Evolutionary conservation across 2,113 vertebrate species (phyloP).

Genomic region (Apodemus sylvaticus): DNA sequence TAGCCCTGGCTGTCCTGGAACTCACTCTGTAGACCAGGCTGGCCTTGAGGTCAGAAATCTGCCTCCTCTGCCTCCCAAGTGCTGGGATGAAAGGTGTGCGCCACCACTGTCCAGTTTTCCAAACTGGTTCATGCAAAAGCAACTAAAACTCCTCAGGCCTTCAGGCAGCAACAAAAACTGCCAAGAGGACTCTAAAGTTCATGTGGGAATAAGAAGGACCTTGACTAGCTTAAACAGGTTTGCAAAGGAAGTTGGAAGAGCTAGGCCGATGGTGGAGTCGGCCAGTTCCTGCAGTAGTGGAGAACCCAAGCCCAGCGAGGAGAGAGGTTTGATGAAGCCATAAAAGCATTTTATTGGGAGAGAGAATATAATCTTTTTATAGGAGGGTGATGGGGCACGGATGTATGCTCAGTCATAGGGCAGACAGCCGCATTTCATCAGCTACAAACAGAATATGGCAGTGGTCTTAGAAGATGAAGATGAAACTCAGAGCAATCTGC

Average conservation of each 20-base stretch:
- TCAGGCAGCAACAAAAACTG: neutral
- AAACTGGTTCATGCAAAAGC: too few species aligned
- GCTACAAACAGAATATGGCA: too few species aligned
- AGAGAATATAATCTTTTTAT: neutral
- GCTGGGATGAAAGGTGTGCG: too few species aligned
- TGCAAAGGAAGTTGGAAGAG: neutral
- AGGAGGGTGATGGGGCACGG: neutral
- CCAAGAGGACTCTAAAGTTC: neutral
- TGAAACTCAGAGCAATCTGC: neutral
- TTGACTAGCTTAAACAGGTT: neutral
- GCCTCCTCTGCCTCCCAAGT: too few species aligned
- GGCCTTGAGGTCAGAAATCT: too few species aligned
- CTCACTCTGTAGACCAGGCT: too few species aligned
- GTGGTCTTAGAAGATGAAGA: too few species aligned
- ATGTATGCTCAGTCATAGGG: neutral
- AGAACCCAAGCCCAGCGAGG: neutral
- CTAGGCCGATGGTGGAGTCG: too few species aligned
- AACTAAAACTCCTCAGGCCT: neutral
- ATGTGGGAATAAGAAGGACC: neutral
- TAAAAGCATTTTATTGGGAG: neutral
- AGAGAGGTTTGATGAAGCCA: neutral
- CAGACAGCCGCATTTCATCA: neutral
- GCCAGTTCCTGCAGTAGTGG: neutral
- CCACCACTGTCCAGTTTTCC: too few species aligned
- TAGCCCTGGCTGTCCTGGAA: too few species aligned